These are phyloP conservation scores for Aplochiton taeniatus DNA, from an alignment of 2,797 vertebrate genomes.

Conservation along the genomic window DNA sequence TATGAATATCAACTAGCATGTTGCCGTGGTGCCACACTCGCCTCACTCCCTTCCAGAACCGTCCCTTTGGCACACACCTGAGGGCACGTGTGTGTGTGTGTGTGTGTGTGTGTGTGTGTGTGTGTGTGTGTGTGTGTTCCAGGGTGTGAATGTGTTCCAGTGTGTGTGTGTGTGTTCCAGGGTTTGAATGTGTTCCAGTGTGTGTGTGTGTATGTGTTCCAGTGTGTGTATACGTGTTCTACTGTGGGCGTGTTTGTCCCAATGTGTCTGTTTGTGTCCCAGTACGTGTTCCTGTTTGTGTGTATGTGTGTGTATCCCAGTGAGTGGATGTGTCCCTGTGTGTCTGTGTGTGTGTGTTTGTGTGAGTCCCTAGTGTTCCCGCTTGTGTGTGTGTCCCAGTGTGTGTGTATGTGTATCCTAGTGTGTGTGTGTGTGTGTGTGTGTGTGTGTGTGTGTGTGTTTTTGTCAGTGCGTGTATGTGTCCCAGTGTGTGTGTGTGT, in stretches of 20 bases:
- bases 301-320: slow-evolving; percentile 33
- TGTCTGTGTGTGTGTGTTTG: slow-evolving; percentile 34
- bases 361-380: no score
- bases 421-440: slow-evolving; percentile 31
- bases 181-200: no score
- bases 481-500: slow-evolving; percentile 26
- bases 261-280: slow-evolving; percentile 28
- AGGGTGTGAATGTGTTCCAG: slow-evolving; percentile 22
- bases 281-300: no score
- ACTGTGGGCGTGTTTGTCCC: slow-evolving; percentile 17
- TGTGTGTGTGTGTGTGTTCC: slow-evolving; percentile 28
- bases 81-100: slow-evolving; percentile 17
- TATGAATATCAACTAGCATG: slow-evolving; percentile 68
- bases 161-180: slow-evolving; percentile 36
- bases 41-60: slow-evolving; percentile 54
- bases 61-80: slow-evolving; percentile 53
- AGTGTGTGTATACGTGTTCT: slow-evolving; percentile 27
- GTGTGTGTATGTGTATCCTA: slow-evolving; percentile 29
- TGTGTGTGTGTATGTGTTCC: slow-evolving; percentile 23
- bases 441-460: slow-evolving; percentile 15
- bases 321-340: neutral
- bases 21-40: slow-evolving; percentile 28
- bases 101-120: slow-evolving; percentile 29
- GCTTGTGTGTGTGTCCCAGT: slow-evolving; percentile 14
- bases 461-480: no score